These are phyloP conservation scores for Lochmaea crataegi DNA, from an alignment of 2,888 invertebrate genomes.

Conservation along the genomic window DNA sequence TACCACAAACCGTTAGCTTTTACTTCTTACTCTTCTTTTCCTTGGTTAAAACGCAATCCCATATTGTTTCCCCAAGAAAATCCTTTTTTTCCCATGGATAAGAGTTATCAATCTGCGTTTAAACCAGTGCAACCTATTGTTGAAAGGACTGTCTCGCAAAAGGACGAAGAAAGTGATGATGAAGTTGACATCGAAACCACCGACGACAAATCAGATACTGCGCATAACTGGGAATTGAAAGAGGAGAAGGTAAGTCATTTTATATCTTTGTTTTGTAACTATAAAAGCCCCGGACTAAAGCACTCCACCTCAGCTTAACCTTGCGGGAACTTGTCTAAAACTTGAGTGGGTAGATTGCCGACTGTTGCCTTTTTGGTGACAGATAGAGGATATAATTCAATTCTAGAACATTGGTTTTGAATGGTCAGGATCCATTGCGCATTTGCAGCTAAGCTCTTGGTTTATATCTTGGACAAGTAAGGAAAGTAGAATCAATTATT, in stretches of 20 bases:
- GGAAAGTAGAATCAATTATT: neutral
- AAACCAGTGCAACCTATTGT: conserved; percentile 67
- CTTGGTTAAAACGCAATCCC: conserved; percentile 74
- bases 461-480: no score
- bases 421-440: no score
- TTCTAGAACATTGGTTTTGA: no score
- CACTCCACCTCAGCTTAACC: no score
- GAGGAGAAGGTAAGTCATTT: conserved; percentile 66
- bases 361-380: no score
- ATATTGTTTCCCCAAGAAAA: conserved; percentile 67
- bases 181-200: conserved; percentile 91
- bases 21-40: conserved; percentile 74
- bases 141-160: conserved; percentile 57
- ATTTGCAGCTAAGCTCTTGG: no score
- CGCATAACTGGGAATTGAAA: conserved; percentile 65
- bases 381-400: no score
- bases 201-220: conserved; percentile 74
- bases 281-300: no score
- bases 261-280: neutral
- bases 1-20: conserved; percentile 78
- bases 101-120: conserved; percentile 70
- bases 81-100: conserved; percentile 64
- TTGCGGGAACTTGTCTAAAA: no score
- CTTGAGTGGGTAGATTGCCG: no score
- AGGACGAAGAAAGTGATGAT: conserved; percentile 78